These are phyloP conservation scores for Melieria picta DNA, from an alignment of 2,888 invertebrate genomes.

Conservation along the genomic window DNA sequence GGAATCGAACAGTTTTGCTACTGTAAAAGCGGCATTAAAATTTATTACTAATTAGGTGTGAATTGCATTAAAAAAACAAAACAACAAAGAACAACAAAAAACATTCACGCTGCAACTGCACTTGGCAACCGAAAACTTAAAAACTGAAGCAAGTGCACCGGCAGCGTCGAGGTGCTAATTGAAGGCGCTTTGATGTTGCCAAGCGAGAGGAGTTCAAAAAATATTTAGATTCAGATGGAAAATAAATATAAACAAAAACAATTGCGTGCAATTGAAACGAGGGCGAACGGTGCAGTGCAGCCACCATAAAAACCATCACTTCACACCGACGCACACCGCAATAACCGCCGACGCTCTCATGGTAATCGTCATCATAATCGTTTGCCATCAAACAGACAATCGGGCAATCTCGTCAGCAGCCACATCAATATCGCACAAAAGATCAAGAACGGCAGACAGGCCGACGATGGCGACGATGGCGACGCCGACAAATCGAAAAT, in stretches of 20 bases:
- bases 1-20: neutral
- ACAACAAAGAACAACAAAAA: conserved; percentile 45
- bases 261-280: conserved; percentile 1
- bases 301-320: neutral
- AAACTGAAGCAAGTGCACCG: conserved; percentile 37
- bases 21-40: conserved; percentile 54
- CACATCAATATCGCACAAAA: neutral
- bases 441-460: conserved; percentile 4
- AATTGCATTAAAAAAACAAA: conserved; percentile 56
- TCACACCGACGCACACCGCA: neutral
- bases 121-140: neutral
- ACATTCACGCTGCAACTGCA: conserved; percentile 11
- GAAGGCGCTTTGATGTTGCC: conserved; percentile 61
- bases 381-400: conserved; percentile 25
- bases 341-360: conserved; percentile 26
- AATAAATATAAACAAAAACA: conserved; percentile 28
- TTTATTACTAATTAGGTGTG: conserved; percentile 65
- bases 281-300: neutral
- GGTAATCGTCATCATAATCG: conserved; percentile 33
- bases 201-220: conserved; percentile 40
- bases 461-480: neutral
- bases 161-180: conserved; percentile 57
- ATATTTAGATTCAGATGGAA: conserved; percentile 38
- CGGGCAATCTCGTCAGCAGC: neutral
- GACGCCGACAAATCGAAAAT: neutral